Percentiles rank a stretch among this genome's conserved stretches.
These are phyloP conservation scores for Tinamus major DNA, from an alignment of 2,797 vertebrate genomes.

Conservation along the genomic window DNA sequence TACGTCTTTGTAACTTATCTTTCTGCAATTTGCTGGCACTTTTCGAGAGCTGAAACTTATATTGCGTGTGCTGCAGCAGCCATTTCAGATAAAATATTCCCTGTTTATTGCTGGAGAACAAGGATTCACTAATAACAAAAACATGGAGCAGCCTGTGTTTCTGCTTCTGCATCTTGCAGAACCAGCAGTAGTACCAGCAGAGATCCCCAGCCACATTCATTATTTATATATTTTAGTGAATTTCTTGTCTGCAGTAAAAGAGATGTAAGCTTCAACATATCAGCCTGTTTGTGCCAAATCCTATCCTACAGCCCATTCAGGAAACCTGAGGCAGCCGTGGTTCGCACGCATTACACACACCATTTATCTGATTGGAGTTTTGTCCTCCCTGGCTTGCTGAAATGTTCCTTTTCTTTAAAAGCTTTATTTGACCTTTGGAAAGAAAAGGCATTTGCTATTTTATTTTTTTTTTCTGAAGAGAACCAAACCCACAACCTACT, in stretches of 20 bases:
- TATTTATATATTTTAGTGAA: constrained; percentile 80
- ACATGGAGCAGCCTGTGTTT: constrained; percentile 43
- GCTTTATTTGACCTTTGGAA: constrained; percentile 66
- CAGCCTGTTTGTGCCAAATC: constrained; percentile 68
- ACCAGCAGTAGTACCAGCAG: constrained; percentile 55
- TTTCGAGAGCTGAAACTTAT: constrained; percentile 56
- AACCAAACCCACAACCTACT: neutral
- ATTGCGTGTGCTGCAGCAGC: constrained; percentile 35
- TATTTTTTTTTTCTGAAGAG: neutral
- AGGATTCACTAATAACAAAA: constrained; percentile 65
- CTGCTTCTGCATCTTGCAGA: constrained; percentile 65
- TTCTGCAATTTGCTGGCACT: constrained; percentile 66
- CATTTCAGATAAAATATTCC: constrained; percentile 54
- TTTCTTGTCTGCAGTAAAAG: constrained; percentile 78
- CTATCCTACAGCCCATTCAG: constrained; percentile 51
- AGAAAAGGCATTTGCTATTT: constrained; percentile 47
- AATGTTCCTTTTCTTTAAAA: constrained; percentile 59
- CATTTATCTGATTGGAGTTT: constrained; percentile 73
- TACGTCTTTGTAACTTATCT: constrained; percentile 74
- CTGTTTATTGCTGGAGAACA: constrained; percentile 48
- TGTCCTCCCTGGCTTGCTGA: constrained; percentile 62
- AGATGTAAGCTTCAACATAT: constrained; percentile 69
- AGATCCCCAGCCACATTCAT: constrained; percentile 77
- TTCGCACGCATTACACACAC: constrained; percentile 62
- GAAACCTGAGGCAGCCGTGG: constrained; percentile 56